Base-by-base conservation (phyloP, 2,797 vertebrate species). In the Labeo calbasu region DNA sequence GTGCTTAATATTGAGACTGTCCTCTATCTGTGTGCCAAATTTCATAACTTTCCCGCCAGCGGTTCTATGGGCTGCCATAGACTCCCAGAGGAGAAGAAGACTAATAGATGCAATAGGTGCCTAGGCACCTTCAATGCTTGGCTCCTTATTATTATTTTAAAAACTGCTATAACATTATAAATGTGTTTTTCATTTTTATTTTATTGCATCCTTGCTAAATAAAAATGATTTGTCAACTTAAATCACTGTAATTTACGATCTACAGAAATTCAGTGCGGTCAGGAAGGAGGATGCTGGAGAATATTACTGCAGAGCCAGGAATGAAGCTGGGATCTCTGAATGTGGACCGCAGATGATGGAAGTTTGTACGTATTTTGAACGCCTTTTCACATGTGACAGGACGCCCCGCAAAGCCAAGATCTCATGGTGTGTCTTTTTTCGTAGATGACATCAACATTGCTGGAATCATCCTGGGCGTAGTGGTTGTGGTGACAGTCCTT, bases 221-320 rank as follows among this genome's bases (percentile, higher is more conserved):
- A 75, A n/a, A 55, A 73, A 72, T 43, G 11, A 79, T 32, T 48
- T 59, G n/a, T 77, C 43, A 48, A 28, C 59, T 46, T 32, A 77
- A 21, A 66, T 19, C n/a, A 25, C 59, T 84, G 12, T 59, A 10
- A 7, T 6, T 63, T 84, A 69, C 72, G 68, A 36, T 50, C 21
- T 46, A 75, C 92, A 99, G 98, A 96, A 94, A 61, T 99, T 99
- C 89, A 94, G 90, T 0, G 93, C 95, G 0, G 96, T 99, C 73
- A 96, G 95, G 84, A 99, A 97, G 91, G 96, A 97, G 0, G 98
- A 99, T 81, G 94, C 95, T 0, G 98, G 97, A 2, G 94, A 95
- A n/a, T 99, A 99, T 84, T 96, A 89, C 90, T 99, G 98, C 90
- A 93, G 97, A 85, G 98, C 98, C 0, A 96, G 93, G 66, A 99